phyloP scores from a whole-genome alignment of 2,888 invertebrate genomes.

The Drosophila robusta region DNA sequence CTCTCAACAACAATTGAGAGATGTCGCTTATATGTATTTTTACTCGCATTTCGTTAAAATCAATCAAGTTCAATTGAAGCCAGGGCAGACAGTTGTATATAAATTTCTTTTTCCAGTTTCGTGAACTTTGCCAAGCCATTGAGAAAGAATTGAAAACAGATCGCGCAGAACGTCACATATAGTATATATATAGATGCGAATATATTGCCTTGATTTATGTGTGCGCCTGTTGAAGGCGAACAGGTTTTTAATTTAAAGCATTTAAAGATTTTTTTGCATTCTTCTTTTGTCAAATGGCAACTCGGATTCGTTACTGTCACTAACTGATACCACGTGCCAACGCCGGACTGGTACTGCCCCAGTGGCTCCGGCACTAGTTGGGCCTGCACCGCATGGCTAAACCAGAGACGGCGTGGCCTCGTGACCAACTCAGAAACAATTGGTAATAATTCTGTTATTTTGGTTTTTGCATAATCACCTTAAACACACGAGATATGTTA shows the following conservation, averaged over 20 bases:
- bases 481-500: conserved; percentile 14
- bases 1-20: conserved; percentile 53
- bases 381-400: conserved; percentile 8
- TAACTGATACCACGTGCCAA: conserved; percentile 28
- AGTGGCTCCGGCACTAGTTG: neutral
- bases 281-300: conserved; percentile 23
- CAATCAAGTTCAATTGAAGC: conserved; percentile 74
- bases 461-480: conserved; percentile 16
- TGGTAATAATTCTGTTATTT: conserved; percentile 3
- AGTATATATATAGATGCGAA: neutral
- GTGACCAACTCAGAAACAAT: conserved; percentile 29
- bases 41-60: conserved; percentile 70
- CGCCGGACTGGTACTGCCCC: conserved; percentile 8
- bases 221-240: conserved; percentile 28
- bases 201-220: conserved; percentile 43
- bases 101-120: conserved; percentile 68
- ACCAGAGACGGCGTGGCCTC: conserved; percentile 3
- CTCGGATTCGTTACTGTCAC: conserved; percentile 13
- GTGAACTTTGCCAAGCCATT: conserved; percentile 67
- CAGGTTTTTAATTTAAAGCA: conserved; percentile 51
- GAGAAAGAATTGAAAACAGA: conserved; percentile 13
- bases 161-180: neutral
- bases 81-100: conserved; percentile 26
- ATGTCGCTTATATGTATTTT: conserved; percentile 44
- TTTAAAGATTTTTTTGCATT: conserved; percentile 31